Conservation (phyloP, 2,797 vertebrate genomes). For the Phrynocephalus forsythii region DNA sequence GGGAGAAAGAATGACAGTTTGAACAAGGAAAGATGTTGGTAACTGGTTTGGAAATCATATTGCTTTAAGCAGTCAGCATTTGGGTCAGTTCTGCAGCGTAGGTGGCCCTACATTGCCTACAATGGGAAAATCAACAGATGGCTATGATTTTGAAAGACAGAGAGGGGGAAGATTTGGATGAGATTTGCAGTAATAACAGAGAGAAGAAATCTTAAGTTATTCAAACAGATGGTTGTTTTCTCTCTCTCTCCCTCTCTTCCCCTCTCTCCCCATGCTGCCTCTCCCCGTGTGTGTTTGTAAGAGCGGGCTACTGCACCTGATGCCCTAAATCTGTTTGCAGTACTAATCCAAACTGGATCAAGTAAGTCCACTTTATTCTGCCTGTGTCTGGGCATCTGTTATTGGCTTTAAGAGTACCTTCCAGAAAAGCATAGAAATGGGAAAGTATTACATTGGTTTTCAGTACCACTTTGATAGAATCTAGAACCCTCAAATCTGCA, state of each 20-base stretch:
- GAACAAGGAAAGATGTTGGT: not conserved
- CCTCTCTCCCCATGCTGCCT: too few relatives aligned
- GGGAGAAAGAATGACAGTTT: not conserved
- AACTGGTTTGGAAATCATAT: too few relatives aligned
- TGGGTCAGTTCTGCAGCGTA: not conserved
- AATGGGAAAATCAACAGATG: not conserved
- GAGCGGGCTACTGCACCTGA: not conserved
- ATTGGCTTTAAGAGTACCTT: not conserved
- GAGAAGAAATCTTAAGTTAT: not conserved
- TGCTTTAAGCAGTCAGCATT: not conserved
- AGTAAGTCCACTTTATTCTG: not conserved
- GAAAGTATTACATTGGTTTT: not conserved
- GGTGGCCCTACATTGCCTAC: not conserved
- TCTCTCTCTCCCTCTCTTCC: too few relatives aligned
- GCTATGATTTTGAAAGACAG: not conserved
- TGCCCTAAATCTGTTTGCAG: not conserved
- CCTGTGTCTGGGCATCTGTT: not conserved
- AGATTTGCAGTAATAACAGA: too few relatives aligned
- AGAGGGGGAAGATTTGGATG: not conserved
- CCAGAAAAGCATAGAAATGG: not conserved
- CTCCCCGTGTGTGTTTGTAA: not conserved
- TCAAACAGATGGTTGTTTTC: not conserved
- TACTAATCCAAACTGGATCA: not conserved
- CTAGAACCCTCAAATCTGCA: not conserved
- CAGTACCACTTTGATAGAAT: not conserved